phyloP scores from a whole-genome alignment of 2,113 vertebrate genomes.

The Aix galericulata region DNA sequence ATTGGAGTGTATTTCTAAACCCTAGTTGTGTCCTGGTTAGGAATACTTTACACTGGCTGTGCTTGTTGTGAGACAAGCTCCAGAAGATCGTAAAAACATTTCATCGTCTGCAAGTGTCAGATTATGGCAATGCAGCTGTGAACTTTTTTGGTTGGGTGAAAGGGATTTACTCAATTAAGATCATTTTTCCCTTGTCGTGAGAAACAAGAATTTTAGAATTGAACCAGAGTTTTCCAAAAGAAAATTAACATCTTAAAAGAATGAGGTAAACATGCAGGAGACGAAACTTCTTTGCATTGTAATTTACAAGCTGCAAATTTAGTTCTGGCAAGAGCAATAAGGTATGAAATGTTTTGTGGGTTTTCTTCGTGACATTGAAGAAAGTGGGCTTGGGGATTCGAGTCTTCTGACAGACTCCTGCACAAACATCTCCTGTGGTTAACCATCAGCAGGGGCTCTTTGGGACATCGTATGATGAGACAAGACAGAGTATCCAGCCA shows the following conservation, averaged over 20 bases:
- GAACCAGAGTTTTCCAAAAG: not conserved
- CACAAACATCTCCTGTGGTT: not conserved
- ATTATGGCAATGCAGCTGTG: not conserved
- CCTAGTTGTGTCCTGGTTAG: not conserved
- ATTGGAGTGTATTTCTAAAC: not conserved
- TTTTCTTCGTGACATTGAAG: not conserved
- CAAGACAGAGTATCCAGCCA: rapidly evolving
- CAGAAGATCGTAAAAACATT: not conserved
- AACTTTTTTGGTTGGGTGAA: not conserved
- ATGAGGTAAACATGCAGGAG: not conserved
- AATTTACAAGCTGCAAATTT: rapidly evolving
- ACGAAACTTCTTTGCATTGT: rapidly evolving
- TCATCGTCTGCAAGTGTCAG: rapidly evolving
- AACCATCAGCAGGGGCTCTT: not conserved
- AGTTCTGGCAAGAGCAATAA: not conserved
- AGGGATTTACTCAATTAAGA: not conserved
- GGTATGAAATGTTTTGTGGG: not conserved
- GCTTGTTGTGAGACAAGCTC: not conserved
- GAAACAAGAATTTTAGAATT: not conserved
- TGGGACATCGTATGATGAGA: rapidly evolving
- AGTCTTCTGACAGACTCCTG: not conserved
- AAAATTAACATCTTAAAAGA: not conserved
- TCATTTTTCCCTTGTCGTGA: too few species aligned
- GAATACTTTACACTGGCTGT: not conserved
- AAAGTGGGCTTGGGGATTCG: not conserved